phyloP scores from a whole-genome alignment of 2,797 vertebrate species.

The Geotria australis region DNA sequence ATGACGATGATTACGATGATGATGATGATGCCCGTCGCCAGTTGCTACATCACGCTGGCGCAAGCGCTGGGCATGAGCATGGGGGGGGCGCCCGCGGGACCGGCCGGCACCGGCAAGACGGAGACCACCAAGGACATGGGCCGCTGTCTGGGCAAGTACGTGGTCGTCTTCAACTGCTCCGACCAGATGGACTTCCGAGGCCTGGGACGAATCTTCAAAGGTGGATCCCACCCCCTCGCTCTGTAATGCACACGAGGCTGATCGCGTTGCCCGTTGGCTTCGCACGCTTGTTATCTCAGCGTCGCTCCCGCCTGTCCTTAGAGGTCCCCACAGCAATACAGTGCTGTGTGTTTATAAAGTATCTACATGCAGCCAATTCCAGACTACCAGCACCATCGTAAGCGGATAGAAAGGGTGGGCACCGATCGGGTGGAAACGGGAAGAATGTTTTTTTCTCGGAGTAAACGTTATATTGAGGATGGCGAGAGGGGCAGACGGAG shows the following conservation, averaged over 20 bases:
- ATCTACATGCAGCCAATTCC: too few species aligned
- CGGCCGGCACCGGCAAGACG: slow-evolving; percentile 77
- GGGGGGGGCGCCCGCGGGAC: slow-evolving; percentile 75
- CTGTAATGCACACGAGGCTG: background rate
- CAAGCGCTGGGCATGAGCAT: slow-evolving; percentile 96
- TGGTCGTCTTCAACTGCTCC: slow-evolving; percentile 92
- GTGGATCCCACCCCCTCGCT: slow-evolving; percentile 8
- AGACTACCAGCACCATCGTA: too few species aligned
- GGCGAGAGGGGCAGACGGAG: too few species aligned
- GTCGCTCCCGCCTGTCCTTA: background rate
- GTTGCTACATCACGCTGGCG: slow-evolving; percentile 84
- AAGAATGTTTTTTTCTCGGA: too few species aligned
- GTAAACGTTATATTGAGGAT: too few species aligned
- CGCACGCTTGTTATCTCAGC: background rate
- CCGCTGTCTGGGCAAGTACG: slow-evolving; percentile 70
- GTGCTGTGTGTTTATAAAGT: too few species aligned
- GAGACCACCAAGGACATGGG: slow-evolving; percentile 97
- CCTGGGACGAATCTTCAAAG: slow-evolving; percentile 86
- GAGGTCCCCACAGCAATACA: background rate
- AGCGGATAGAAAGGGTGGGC: too few species aligned
- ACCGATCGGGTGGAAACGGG: too few species aligned
- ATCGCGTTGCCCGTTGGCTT: background rate
- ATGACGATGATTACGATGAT: too few species aligned
- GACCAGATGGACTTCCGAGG: slow-evolving; percentile 98
- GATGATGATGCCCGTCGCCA: slow-evolving; percentile 5